These are phyloP conservation scores for Aplysia californica DNA, from an alignment of 1,140 invertebrate genomes.

Conservation along the genomic window DNA sequence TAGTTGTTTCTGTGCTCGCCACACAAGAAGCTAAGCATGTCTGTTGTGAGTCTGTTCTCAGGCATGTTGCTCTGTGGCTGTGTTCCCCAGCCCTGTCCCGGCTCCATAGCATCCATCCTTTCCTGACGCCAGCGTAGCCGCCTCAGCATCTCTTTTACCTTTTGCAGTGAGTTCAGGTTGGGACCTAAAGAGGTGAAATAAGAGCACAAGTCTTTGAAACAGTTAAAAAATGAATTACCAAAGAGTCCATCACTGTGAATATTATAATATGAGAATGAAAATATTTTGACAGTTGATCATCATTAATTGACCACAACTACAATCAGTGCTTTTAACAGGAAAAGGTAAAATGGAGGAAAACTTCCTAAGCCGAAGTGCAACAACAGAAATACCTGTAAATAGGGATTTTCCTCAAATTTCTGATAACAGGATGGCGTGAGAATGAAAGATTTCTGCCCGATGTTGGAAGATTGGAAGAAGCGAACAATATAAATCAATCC, in stretches of 20 bases:
- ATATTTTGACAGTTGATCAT: background rate
- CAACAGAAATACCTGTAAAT: no score
- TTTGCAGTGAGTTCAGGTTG: slow-evolving; percentile 55
- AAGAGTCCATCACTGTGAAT: no score
- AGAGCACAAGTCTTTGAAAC: background rate
- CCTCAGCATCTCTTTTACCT: slow-evolving; percentile 60
- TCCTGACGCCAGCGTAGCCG: slow-evolving; percentile 58
- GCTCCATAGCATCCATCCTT: slow-evolving; percentile 38
- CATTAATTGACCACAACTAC: background rate
- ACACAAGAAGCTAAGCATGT: slow-evolving; percentile 48
- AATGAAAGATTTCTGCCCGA: no score
- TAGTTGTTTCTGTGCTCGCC: slow-evolving; percentile 38
- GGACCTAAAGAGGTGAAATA: slow-evolving; percentile 27
- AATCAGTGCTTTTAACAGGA: background rate
- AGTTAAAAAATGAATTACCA: no score
- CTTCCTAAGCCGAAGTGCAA: background rate
- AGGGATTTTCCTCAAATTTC: no score
- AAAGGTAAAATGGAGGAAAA: background rate
- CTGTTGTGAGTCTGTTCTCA: slow-evolving; percentile 16
- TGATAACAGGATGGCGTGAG: no score
- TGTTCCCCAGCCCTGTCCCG: slow-evolving; percentile 2
- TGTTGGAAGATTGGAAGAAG: no score
- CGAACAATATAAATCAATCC: no score
- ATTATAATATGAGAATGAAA: no score
- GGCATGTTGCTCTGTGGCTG: slow-evolving; percentile 7